phyloP scores from a whole-genome alignment of 2,113 vertebrate species.

The Bos javanicus region DNA sequence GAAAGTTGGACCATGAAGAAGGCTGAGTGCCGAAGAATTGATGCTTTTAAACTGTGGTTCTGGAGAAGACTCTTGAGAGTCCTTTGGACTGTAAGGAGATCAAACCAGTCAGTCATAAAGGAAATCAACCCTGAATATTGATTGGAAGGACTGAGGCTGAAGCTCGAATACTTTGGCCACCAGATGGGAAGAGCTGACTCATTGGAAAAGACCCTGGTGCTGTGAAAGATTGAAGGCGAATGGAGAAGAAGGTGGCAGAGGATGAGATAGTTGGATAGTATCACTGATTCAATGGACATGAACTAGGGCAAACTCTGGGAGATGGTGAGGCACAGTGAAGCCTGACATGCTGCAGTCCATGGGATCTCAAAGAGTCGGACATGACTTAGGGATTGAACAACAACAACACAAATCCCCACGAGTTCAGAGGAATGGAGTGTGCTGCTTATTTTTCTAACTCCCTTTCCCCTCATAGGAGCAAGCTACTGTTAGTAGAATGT shows the following conservation, averaged over 20 bases:
- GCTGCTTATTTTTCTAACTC: not conserved
- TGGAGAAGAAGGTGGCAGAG: not conserved
- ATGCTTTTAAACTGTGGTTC: not conserved
- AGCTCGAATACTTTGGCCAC: not conserved
- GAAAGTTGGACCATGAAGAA: not conserved
- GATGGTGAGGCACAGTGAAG: not conserved
- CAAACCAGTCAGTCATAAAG: not conserved
- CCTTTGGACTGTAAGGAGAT: not conserved
- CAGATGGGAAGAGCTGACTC: not conserved
- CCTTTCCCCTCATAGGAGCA: not conserved
- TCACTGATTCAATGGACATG: not conserved
- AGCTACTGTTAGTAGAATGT: not conserved
- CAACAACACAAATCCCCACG: rapidly evolving
- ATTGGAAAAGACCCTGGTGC: not conserved
- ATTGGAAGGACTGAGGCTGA: not conserved
- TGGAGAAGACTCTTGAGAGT: not conserved
- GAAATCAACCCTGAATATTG: not conserved
- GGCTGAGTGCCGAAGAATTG: not conserved
- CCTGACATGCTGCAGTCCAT: not conserved
- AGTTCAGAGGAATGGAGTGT: not conserved
- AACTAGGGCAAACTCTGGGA: not conserved
- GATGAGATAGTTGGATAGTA: not conserved
- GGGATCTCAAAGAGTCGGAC: not conserved
- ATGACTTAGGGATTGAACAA: not conserved
- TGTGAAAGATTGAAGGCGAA: not conserved